Conservation (phyloP, 2,888 invertebrate genomes). For the Auanema sp. region DNA sequence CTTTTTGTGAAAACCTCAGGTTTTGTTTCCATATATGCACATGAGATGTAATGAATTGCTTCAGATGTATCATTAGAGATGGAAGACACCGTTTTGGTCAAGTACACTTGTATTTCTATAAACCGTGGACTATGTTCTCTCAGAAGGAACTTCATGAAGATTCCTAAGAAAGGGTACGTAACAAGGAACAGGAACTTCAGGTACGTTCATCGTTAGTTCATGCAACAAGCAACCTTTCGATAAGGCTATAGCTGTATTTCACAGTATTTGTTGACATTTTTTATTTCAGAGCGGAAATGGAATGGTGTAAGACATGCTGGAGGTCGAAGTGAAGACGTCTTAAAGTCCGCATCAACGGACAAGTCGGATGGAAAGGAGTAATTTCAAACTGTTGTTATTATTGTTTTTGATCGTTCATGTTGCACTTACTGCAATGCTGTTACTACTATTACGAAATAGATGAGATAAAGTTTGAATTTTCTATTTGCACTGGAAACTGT, state of each 20-base stretch:
- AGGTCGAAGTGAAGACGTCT: background rate
- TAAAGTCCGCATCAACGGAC: too few relatives aligned
- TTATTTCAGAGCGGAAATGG: background rate
- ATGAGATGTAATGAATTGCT: background rate
- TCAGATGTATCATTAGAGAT: slow-evolving; percentile 6
- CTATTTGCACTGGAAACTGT: too few relatives aligned
- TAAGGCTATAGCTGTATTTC: background rate
- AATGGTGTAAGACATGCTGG: background rate
- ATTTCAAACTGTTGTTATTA: too few relatives aligned
- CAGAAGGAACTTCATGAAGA: slow-evolving; percentile 6
- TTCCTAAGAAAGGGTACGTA: slow-evolving; percentile 13
- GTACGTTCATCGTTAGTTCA: background rate
- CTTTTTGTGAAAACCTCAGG: too few relatives aligned
- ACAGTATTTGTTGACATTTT: too few relatives aligned
- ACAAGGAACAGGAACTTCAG: background rate
- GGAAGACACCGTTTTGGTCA: slow-evolving; percentile 9
- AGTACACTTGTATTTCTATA: slow-evolving; percentile 8
- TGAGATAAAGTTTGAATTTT: too few relatives aligned
- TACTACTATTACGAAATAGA: too few relatives aligned
- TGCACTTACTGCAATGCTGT: too few relatives aligned
- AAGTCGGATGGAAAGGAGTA: too few relatives aligned
- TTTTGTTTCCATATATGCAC: background rate
- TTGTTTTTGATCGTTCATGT: too few relatives aligned
- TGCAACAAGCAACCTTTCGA: background rate
- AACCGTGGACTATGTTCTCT: slow-evolving; percentile 17